Evolutionary conservation across 2,888 invertebrate genomes (phyloP).

Genomic region (Nyleta sp.): DNA sequence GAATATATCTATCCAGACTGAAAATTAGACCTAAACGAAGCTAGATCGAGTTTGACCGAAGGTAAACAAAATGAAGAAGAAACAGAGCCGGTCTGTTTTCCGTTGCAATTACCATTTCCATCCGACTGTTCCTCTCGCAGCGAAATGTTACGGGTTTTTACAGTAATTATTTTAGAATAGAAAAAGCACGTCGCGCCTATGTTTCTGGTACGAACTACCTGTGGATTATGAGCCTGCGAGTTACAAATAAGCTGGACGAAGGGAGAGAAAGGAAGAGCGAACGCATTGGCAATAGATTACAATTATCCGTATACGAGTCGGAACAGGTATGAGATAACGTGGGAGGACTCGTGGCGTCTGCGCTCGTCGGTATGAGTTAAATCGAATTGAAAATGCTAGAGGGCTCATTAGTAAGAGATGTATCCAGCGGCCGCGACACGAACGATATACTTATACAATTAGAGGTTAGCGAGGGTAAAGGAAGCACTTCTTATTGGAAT

Average conservation of each 20-base stretch:
- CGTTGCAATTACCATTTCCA: no score
- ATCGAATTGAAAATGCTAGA: constrained; percentile 60
- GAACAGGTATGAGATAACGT: constrained; percentile 72
- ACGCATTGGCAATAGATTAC: constrained; percentile 78
- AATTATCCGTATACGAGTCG: constrained; percentile 79
- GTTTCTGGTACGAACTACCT: constrained; percentile 13
- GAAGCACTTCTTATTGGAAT: constrained; percentile 45
- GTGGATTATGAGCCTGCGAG: constrained; percentile 32
- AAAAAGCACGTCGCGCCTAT: background rate
- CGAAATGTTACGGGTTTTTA: no score
- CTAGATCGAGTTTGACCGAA: no score
- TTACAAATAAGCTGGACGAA: constrained; percentile 30
- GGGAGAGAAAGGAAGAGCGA: constrained; percentile 53
- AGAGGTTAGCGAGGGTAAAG: constrained; percentile 53
- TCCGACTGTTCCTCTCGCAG: no score
- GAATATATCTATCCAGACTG: no score
- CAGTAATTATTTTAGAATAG: no score
- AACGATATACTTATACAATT: constrained; percentile 65
- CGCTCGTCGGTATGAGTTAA: constrained; percentile 49
- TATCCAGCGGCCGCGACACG: constrained; percentile 55
- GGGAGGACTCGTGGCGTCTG: constrained; percentile 70
- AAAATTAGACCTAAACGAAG: no score
- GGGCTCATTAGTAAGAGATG: constrained; percentile 65
- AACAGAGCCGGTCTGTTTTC: no score
- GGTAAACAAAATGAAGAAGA: no score